A percentile compares a stretch with the other conserved stretches of the same genome.
phyloP scores from a whole-genome alignment of 2,888 invertebrate species.

The Troilus luridus region DNA sequence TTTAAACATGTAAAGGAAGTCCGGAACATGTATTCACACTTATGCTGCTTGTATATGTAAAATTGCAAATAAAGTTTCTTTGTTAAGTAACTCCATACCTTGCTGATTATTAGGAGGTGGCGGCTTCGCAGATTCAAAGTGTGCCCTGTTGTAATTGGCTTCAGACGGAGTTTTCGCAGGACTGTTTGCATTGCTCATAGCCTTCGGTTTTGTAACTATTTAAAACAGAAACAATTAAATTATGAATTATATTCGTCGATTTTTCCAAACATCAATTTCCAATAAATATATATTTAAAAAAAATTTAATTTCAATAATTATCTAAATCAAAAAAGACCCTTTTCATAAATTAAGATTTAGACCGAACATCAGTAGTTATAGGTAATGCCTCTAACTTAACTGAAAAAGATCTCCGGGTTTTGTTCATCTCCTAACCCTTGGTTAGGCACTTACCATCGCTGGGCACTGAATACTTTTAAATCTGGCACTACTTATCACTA shows the following conservation, averaged over 20 bases:
- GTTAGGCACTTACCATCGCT: too few species aligned
- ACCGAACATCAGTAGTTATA: too few species aligned
- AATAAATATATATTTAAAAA: neutral
- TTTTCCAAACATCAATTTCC: neutral
- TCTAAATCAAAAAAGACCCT: neutral
- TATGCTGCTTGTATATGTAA: too few species aligned
- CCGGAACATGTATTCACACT: too few species aligned
- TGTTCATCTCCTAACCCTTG: too few species aligned
- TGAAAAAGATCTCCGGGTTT: too few species aligned
- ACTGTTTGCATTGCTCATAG: conserved; percentile 66
- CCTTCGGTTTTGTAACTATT: conserved; percentile 62
- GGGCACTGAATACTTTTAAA: too few species aligned
- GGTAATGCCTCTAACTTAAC: too few species aligned
- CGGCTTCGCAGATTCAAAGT: conserved; percentile 76
- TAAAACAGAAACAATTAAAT: neutral
- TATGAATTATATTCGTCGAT: neutral
- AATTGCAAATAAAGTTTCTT: too few species aligned
- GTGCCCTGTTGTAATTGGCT: conserved; percentile 78
- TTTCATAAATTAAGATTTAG: too few species aligned
- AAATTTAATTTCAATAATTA: neutral
- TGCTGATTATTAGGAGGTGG: conserved; percentile 64
- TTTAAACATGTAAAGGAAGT: too few species aligned
- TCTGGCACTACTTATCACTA: too few species aligned
- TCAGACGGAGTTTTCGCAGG: conserved; percentile 68
- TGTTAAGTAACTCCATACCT: conserved; percentile 65